Evolutionary conservation across 2,888 invertebrate genomes (phyloP).

Genomic region (Heliconius sara): DNA sequence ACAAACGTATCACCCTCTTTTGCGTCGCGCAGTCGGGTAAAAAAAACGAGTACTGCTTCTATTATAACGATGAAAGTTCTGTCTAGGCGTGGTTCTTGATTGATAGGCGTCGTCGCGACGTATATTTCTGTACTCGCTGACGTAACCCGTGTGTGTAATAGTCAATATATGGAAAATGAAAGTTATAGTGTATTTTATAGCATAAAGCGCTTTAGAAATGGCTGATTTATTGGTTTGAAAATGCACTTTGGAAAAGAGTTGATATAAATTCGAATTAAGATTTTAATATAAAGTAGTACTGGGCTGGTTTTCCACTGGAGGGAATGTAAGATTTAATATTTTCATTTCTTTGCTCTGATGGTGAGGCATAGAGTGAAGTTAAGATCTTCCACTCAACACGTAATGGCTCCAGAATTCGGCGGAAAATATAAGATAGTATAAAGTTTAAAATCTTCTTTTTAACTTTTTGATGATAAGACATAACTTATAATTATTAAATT

Average conservation of each 20-base stretch:
- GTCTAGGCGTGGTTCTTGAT: constrained; percentile 20
- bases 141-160: constrained; percentile 10
- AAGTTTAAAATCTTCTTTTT: too few relatives aligned
- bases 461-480: background rate
- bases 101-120: constrained; percentile 1
- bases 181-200: constrained; percentile 3
- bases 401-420: too few relatives aligned
- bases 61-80: constrained; percentile 14
- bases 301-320: too few relatives aligned
- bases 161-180: constrained; percentile 13
- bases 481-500: too few relatives aligned
- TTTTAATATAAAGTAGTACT: background rate
- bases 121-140: constrained; percentile 14
- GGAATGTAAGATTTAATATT: too few relatives aligned
- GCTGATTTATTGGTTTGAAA: background rate
- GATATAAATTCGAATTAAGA: background rate
- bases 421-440: too few relatives aligned
- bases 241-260: background rate
- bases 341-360: too few relatives aligned
- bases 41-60: background rate
- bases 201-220: background rate
- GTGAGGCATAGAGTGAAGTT: too few relatives aligned
- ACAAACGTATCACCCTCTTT: background rate
- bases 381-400: too few relatives aligned
- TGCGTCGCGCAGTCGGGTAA: background rate